phyloP scores from a whole-genome alignment of 2,797 vertebrate species.

The Fratercula arctica region DNA sequence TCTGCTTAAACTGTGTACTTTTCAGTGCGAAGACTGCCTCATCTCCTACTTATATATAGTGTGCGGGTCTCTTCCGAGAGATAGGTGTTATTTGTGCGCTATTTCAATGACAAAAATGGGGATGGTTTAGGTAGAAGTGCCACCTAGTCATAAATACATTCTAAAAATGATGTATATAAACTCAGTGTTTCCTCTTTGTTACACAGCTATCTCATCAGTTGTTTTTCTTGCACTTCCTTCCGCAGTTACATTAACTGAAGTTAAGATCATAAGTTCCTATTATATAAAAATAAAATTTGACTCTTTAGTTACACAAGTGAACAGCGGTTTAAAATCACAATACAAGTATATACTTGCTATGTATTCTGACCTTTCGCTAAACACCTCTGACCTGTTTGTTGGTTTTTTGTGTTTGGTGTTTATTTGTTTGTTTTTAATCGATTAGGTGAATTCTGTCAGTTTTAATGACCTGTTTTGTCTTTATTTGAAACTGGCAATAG shows the following conservation, averaged over 20 bases:
- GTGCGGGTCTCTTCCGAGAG: not conserved
- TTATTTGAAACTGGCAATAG: not conserved
- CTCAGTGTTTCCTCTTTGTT: not conserved
- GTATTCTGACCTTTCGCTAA: not conserved
- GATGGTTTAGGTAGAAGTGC: not conserved
- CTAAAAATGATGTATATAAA: not conserved
- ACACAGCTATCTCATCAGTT: not conserved
- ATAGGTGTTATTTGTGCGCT: not conserved
- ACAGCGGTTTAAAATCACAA: not conserved
- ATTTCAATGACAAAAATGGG: not conserved
- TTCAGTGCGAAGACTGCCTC: not conserved
- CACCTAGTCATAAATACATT: not conserved
- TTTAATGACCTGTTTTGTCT: not conserved
- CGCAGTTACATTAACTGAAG: not conserved
- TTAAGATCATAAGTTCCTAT: not conserved
- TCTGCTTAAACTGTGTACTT: not conserved
- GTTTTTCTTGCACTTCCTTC: not conserved
- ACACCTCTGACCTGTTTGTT: not conserved
- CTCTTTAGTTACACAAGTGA: not conserved
- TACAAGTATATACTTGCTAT: not conserved
- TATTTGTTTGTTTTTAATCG: not conserved
- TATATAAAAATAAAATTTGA: not conserved
- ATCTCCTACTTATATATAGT: not conserved
- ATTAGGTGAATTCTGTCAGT: not conserved
- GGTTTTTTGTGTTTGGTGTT: not conserved